These are phyloP conservation scores for Fringilla coelebs DNA, from an alignment of 2,797 vertebrate species.

Conservation along the genomic window DNA sequence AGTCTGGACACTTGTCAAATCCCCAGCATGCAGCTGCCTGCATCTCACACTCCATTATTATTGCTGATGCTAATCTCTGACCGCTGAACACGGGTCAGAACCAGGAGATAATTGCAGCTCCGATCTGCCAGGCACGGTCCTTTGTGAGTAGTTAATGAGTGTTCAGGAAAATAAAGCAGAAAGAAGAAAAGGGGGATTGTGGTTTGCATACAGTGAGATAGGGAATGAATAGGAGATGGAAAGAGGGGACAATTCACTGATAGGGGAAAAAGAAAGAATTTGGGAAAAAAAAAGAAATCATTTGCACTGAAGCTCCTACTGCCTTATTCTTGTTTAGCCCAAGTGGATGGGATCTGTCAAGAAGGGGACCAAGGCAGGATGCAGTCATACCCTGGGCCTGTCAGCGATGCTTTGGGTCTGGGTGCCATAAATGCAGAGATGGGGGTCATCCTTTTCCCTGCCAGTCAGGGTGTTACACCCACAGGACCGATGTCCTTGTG, in stretches of 20 bases:
- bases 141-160: slow-evolving; percentile 75
- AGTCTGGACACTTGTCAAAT: slow-evolving; percentile 52
- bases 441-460: background rate
- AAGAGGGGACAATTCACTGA: slow-evolving; percentile 53
- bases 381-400: background rate
- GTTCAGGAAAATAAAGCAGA: slow-evolving; percentile 69
- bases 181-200: slow-evolving; percentile 60
- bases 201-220: slow-evolving; percentile 68
- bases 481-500: background rate
- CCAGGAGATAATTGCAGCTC: slow-evolving; percentile 71
- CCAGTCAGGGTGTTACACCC: background rate
- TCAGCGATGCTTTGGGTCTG: background rate
- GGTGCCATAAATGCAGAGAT: background rate
- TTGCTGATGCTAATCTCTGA: slow-evolving; percentile 69
- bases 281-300: slow-evolving; percentile 20
- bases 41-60: slow-evolving; percentile 46
- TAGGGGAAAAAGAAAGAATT: slow-evolving; percentile 47
- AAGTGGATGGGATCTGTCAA: background rate
- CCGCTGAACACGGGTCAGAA: slow-evolving; percentile 68
- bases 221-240: slow-evolving; percentile 48
- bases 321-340: slow-evolving; percentile 16
- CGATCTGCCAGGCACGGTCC: slow-evolving; percentile 60
- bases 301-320: background rate
- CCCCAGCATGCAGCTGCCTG: slow-evolving; percentile 42
- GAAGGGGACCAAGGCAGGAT: background rate